Evolutionary conservation across 1,140 invertebrate species (phyloP), one percentile per base, ranked within the genome.

Genomic region (Aleiodes sp.): DNA sequence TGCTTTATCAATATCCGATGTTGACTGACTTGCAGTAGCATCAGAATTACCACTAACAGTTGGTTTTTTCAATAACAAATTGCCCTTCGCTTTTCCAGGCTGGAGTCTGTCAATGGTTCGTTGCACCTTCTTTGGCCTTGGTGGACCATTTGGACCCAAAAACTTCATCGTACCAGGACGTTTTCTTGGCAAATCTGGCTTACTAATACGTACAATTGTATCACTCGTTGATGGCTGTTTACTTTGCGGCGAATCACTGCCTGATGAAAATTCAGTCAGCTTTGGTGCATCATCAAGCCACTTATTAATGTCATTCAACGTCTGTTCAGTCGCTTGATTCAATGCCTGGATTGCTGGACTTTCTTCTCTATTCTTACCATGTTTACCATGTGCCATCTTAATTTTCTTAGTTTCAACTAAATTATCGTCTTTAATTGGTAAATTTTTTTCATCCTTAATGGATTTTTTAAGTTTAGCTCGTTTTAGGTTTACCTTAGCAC

Each of bases 251-350:
- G 93, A 94, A 81, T 92, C 93, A 72, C 90, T 90, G 6, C 89
- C 90, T 1, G 92, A 92, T 67, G 90, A 91, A 70, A 92, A 93
- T 75, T 91, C 91, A 0, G 91, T 89, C 60, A 91, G 88, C 70
- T 90, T 90, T 0, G 94, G 94, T 2, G 93, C 91, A 73, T 95
- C 93, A 78, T 95, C 93, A 43, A 96, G 82, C 93, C 93, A 95
- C 78, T 94, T 94, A 76, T 93, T 95, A 21, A 96, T 94, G 79
- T 95, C 94, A 79, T 94, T 94, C 3, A 95, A 86, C 19, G 93
- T 94, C 86, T 95, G 92, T 81, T 95, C 93, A 0, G 92, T 93
- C 2, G 91, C 92, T 73, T 91, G 86, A 77, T 91, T 91, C 2
- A 96, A 83, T 0, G 93, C 94, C 78, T 94, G 92, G 65, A 94